Percentiles rank a stretch among this genome's conserved stretches.
These are phyloP conservation scores for Ischnus inquisitorius DNA, from an alignment of 2,888 invertebrate species.

Conservation along the genomic window DNA sequence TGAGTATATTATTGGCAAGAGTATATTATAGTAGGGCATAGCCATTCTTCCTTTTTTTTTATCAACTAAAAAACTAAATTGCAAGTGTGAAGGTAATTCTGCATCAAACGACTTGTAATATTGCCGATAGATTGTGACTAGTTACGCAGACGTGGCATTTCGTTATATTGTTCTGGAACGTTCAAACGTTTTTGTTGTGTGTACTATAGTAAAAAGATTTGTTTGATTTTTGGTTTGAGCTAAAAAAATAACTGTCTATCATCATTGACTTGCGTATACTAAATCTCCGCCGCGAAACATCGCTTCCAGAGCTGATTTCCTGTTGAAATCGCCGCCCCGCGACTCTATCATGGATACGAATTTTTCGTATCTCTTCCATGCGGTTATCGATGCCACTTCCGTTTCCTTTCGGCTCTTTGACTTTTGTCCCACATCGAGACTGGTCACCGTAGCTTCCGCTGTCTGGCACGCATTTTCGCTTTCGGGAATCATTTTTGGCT, in stretches of 20 bases:
- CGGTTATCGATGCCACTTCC: slow-evolving; percentile 80
- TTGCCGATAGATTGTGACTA: slow-evolving; percentile 63
- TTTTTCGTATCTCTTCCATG: slow-evolving; percentile 82
- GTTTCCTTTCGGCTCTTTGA: slow-evolving; percentile 76
- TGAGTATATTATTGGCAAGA: slow-evolving; percentile 28
- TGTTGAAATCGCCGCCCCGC: slow-evolving; percentile 78
- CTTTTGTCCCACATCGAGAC: slow-evolving; percentile 70
- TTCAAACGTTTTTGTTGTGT: background rate
- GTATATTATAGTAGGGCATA: slow-evolving; percentile 6
- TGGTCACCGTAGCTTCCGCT: slow-evolving; percentile 73
- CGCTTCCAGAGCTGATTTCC: slow-evolving; percentile 81
- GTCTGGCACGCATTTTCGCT: slow-evolving; percentile 75
- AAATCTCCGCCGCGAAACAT: slow-evolving; percentile 83
- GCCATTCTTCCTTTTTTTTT: background rate
- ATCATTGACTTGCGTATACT: slow-evolving; percentile 78
- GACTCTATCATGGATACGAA: slow-evolving; percentile 80
- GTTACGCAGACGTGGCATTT: slow-evolving; percentile 52
- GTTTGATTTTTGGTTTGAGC: slow-evolving; percentile 3
- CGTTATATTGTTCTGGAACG: background rate
- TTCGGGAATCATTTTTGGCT: slow-evolving; percentile 81
- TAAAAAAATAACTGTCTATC: slow-evolving; percentile 13
- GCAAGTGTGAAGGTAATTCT: slow-evolving; percentile 44
- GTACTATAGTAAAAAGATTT: background rate
- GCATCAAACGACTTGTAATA: slow-evolving; percentile 7
- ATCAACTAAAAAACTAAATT: slow-evolving; percentile 31